phyloP scores from a whole-genome alignment of 2,888 invertebrate species.

The Drosophila colorata region DNA sequence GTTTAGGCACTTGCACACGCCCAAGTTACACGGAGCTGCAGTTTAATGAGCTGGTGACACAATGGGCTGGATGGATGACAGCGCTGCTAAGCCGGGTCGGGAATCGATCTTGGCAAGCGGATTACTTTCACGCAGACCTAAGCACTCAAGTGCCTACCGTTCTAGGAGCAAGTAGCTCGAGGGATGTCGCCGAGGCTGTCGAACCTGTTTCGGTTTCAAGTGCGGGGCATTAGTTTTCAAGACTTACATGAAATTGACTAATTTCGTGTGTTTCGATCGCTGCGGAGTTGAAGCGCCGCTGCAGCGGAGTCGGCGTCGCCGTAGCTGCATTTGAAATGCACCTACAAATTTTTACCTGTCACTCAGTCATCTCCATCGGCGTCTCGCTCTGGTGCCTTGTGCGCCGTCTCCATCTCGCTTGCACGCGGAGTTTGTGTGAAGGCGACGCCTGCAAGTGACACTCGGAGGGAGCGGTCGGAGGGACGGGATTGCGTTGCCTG shows the following conservation, averaged over 20 bases:
- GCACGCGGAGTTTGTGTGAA: conserved; percentile 50
- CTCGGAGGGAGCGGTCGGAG: conserved; percentile 33
- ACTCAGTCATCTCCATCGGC: conserved; percentile 39
- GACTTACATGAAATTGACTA: conserved; percentile 81
- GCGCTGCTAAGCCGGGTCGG: conserved; percentile 30
- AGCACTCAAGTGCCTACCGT: conserved; percentile 57
- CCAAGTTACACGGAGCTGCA: conserved; percentile 26
- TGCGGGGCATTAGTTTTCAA: conserved; percentile 51
- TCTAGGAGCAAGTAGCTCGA: conserved; percentile 45
- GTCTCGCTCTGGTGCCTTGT: conserved; percentile 22
- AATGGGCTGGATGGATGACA: conserved; percentile 54
- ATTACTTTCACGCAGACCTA: conserved; percentile 69
- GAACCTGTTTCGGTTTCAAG: conserved; percentile 71
- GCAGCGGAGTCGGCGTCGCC: conserved; percentile 40
- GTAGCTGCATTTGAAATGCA: conserved; percentile 58
- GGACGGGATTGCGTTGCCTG: conserved; percentile 35
- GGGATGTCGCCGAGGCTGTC: conserved; percentile 13
- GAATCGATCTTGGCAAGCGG: conserved; percentile 49
- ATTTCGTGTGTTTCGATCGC: conserved; percentile 58
- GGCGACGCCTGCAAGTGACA: conserved; percentile 74
- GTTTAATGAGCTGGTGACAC: conserved; percentile 72
- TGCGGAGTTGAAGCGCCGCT: conserved; percentile 27
- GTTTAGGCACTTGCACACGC: conserved; percentile 36
- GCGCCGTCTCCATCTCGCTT: conserved; percentile 12
- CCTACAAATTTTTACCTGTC: conserved; percentile 79